phyloP scores from a whole-genome alignment of 2,113 vertebrate species.

The Cichladusa arquata region DNA sequence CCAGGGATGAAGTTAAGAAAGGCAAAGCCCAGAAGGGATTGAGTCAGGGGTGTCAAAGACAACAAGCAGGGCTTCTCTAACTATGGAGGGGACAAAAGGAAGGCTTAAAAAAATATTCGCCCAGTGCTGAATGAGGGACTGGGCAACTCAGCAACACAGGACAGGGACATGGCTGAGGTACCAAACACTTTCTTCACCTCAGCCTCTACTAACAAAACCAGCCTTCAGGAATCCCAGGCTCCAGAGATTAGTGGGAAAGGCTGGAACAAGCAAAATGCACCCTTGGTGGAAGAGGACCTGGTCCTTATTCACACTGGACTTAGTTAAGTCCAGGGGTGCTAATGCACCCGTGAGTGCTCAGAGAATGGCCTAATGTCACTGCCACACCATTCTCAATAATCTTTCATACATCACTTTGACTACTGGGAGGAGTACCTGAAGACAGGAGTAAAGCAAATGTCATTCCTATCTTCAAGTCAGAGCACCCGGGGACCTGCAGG shows the following conservation, averaged over 20 bases:
- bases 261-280: not conserved
- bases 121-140: not conserved
- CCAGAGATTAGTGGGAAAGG: not conserved
- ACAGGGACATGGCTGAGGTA: not conserved
- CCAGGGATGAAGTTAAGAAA: not conserved
- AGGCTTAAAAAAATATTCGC: not conserved
- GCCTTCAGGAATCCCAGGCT: not conserved
- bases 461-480: not conserved
- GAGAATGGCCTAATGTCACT: not conserved
- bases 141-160: not conserved
- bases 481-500: not conserved
- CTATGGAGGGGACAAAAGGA: not conserved
- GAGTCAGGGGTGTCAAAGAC: not conserved
- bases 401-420: not conserved
- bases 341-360: not conserved
- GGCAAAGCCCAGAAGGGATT: not conserved
- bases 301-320: not conserved
- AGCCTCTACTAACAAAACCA: not conserved
- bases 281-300: not conserved
- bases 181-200: not conserved
- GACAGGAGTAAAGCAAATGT: not conserved
- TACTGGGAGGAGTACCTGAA: not conserved
- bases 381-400: not conserved
- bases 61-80: not conserved
- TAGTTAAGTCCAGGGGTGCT: not conserved